phyloP scores from a whole-genome alignment of 2,888 invertebrate genomes.

The Drosophila affinis region DNA sequence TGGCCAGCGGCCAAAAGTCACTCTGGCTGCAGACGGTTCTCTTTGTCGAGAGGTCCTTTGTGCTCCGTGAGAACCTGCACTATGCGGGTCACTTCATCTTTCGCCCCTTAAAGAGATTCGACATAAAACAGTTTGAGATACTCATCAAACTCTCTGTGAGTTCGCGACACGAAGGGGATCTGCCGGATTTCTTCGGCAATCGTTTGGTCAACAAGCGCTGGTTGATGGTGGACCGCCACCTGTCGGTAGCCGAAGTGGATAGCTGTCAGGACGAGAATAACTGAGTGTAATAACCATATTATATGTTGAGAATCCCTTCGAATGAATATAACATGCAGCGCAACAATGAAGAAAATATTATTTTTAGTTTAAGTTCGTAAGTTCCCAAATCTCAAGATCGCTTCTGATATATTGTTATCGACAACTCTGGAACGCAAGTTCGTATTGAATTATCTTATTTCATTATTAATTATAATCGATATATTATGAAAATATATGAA shows the following conservation, averaged over 20 bases:
- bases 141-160: constrained; percentile 45
- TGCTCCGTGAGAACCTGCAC: constrained; percentile 36
- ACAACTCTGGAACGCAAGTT: too few species aligned
- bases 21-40: constrained; percentile 61
- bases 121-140: constrained; percentile 46
- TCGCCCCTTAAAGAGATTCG: constrained; percentile 14
- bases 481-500: too few species aligned
- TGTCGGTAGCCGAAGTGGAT: constrained; percentile 44
- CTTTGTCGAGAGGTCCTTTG: constrained; percentile 56
- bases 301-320: too few species aligned
- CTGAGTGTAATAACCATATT: too few species aligned
- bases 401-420: too few species aligned
- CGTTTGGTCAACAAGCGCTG: constrained; percentile 51
- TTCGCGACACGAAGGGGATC: neutral
- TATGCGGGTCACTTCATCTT: constrained; percentile 55
- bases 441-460: too few species aligned
- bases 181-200: neutral
- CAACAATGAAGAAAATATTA: too few species aligned
- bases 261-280: constrained; percentile 53
- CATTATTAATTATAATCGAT: too few species aligned
- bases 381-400: too few species aligned
- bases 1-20: constrained; percentile 17
- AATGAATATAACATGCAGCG: too few species aligned
- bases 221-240: constrained; percentile 50
- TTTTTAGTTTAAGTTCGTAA: too few species aligned